Evolutionary conservation across 2,113 vertebrate species (phyloP).

Genomic region (Serilophus lunatus): DNA sequence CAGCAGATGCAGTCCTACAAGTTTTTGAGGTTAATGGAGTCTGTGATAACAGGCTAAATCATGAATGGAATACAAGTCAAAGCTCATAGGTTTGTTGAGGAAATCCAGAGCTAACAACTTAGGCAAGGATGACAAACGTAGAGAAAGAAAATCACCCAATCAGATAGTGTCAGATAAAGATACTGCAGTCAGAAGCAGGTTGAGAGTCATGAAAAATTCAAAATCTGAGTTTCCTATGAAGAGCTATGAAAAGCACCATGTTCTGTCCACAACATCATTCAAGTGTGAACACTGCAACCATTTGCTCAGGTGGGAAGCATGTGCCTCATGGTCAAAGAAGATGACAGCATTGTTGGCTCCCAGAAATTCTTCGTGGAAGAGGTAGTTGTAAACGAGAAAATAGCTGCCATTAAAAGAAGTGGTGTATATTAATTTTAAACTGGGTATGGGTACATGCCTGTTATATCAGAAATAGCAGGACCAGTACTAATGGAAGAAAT

Average conservation of each 20-base stretch:
- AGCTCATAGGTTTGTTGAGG: background rate
- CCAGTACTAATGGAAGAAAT: background rate
- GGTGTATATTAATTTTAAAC: background rate
- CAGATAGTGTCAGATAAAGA: background rate
- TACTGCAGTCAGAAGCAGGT: background rate
- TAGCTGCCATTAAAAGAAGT: background rate
- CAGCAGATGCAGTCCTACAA: background rate
- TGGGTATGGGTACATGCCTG: background rate
- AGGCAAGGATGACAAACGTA: background rate
- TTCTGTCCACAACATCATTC: background rate
- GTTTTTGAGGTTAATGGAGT: background rate
- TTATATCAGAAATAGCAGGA: background rate
- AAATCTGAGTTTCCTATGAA: background rate
- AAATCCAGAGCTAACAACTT: background rate
- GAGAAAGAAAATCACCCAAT: background rate
- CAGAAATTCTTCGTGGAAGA: background rate
- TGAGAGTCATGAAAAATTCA: background rate
- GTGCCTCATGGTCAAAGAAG: background rate
- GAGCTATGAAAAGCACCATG: background rate
- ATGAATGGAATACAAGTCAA: background rate
- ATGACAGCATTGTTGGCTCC: background rate
- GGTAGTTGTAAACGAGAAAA: background rate
- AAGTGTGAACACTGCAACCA: background rate
- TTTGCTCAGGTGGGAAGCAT: background rate
- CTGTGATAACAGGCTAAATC: constrained; percentile 6